Evolutionary conservation across 1,140 invertebrate genomes (phyloP), one percentile per base, ranked within the genome.

Genomic region (roundworm (Caenorhabditis elegans)): DNA sequence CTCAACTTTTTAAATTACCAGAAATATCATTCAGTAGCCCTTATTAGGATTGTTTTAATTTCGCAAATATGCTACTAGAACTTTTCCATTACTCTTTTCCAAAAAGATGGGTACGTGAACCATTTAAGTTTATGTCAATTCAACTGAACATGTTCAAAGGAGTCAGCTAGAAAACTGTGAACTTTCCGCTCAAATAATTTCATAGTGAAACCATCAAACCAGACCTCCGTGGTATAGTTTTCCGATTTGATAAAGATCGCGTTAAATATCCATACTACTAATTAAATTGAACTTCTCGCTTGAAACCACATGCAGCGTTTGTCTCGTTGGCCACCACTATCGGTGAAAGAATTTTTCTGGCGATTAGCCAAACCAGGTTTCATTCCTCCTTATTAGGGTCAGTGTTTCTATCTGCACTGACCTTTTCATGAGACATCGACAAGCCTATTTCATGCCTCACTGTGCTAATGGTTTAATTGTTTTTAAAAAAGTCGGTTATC

Each of bases 381-480:
- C 31, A 65, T 65, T 31, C 31, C 55, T 65, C 55, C 55, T 65
- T 70, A 70, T 70, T 70, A 70, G 34, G 60, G 60, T 70, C 60
- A 70, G 26, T 19, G 60, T 70, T 70, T 70, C 60, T 34, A 26
- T 6, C 1, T n/a, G 31, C 13, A 39, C 60, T 70, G 60, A 39
- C 34, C 60, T 70, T 70, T 70, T 70, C 19, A 13, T 10, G 53
- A 39, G 60, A 70, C 60, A 70, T 39, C 60, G 60, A 70, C 31
- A 70, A 70, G 60, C 34, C 34, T 60, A 60, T 60, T 60, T 60
- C 53, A 60, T 60, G 53, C 53, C 13, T 60, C 28, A 60, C 53
- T 60, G 53, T 60, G 53, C 53, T 43, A 70, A 70, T 43, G 60
- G 34, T 39, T 70, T 70, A 39, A 39, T 70, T 70, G 60, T 39